These are phyloP conservation scores for Mythimna ferrago DNA, from an alignment of 2,888 invertebrate genomes.

Conservation along the genomic window DNA sequence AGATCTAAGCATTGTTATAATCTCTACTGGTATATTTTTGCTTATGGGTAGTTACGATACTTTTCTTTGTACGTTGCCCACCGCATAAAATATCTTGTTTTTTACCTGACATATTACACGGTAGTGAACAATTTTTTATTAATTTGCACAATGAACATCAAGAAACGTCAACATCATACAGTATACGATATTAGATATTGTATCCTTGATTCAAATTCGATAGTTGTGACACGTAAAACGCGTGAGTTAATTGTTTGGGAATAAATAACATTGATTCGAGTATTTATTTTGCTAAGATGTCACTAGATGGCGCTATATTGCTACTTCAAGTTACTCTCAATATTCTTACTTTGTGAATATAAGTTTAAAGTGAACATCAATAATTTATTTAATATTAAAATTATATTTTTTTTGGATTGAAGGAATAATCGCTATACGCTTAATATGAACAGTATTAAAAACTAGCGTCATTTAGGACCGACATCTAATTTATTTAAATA, in stretches of 20 bases:
- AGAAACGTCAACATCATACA: not conserved
- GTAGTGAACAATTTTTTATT: conserved; percentile 39
- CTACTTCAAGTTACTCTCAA: conserved; percentile 10
- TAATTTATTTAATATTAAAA: not conserved
- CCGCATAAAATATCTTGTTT: conserved; percentile 33
- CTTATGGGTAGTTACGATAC: conserved; percentile 39
- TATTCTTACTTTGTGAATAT: conserved; percentile 2
- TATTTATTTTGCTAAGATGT: conserved; percentile 42
- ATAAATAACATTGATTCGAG: conserved; percentile 18
- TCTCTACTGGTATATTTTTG: conserved; percentile 5
- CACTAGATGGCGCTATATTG: conserved; percentile 35
- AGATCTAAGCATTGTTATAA: conserved; percentile 20
- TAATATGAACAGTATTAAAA: conserved; percentile 26
- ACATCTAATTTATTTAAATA: conserved; percentile 25
- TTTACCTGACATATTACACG: conserved; percentile 30
- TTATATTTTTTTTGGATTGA: not conserved
- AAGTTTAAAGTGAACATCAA: conserved; percentile 10
- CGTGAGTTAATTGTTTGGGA: conserved; percentile 36
- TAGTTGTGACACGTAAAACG: conserved; percentile 1
- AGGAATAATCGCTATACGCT: conserved; percentile 3
- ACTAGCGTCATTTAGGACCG: conserved; percentile 24
- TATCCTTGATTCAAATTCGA: conserved; percentile 9
- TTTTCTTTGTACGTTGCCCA: conserved; percentile 36
- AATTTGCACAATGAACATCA: conserved; percentile 18
- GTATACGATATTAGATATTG: conserved; percentile 3